Evolutionary conservation across 1,140 invertebrate species (phyloP).

Genomic region (Dreissena polymorpha): DNA sequence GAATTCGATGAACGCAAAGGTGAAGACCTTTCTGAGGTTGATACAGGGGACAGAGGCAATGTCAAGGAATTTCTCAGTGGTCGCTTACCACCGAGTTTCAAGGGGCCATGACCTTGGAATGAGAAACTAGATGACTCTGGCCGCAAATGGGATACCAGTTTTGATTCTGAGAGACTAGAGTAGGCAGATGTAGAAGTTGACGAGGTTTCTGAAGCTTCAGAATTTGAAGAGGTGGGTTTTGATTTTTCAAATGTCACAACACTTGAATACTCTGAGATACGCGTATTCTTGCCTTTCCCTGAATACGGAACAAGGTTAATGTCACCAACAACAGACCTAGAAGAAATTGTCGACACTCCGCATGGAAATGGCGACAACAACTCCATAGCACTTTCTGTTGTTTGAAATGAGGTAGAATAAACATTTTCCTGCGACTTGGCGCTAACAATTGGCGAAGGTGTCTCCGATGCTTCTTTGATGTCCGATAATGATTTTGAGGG

Average conservation of each 20-base stretch:
- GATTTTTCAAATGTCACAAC: constrained; percentile 44
- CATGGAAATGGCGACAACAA: constrained; percentile 49
- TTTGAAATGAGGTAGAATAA: constrained; percentile 43
- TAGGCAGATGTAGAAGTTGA: not conserved
- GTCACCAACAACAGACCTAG: constrained; percentile 25
- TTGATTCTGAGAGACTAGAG: constrained; percentile 43
- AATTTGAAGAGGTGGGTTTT: constrained; percentile 33
- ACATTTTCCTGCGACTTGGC: constrained; percentile 20
- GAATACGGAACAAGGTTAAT: constrained; percentile 43
- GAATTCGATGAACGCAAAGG: not conserved
- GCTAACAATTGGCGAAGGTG: constrained; percentile 43
- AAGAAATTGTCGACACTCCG: constrained; percentile 38
- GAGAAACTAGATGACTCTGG: constrained; percentile 23
- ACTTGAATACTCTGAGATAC: constrained; percentile 33
- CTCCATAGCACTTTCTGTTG: constrained; percentile 8
- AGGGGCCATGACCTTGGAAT: constrained; percentile 25
- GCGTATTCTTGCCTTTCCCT: constrained; percentile 29
- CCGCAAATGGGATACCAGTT: constrained; percentile 30
- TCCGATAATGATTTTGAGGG: constrained; percentile 41
- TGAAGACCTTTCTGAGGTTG: not conserved
- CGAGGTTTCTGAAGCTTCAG: not conserved
- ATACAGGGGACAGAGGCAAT: constrained; percentile 32
- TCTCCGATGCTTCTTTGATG: constrained; percentile 48
- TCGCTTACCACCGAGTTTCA: constrained; percentile 46
- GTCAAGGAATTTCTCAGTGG: constrained; percentile 42